Evolutionary conservation across 2,113 vertebrate species (phyloP), one percentile per base, ranked within the genome.

Genomic region (Promerops cafer): DNA sequence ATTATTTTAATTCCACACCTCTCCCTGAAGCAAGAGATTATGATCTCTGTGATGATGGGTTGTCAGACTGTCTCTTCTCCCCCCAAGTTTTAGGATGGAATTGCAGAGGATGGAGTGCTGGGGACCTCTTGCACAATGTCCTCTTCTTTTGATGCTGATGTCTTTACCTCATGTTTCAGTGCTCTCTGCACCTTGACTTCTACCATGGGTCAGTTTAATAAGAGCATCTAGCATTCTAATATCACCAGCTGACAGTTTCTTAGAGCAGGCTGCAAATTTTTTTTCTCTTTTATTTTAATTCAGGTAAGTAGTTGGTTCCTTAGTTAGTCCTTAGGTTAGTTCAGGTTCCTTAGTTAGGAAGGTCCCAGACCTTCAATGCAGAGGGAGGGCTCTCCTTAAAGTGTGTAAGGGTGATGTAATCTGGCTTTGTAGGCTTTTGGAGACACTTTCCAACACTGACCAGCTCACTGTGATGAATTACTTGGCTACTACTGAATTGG

Each of bases 111-210:
- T 6, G 12, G 27, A 7, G 23, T 53, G 16, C 72, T 72, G 59
- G 37, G 60, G 30, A 65, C 39, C 22, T 85, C 9, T 89, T 91
- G 44, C 20, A 59, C 33, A 47, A 14, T 56, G 31, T 79, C 37
- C 17, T 79, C 15, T 23, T 77, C 22, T 85, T 56, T 27, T 40
- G 26, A 65, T 88, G 37, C n/a, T 1, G 0, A 16, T 0, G 0
- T 72, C 23, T 74, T 86, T 2, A 2, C 50, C 40, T 90, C 10
- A 4, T 0, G 0, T 30, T 47, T 87, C 0, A 1, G 20, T 91
- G 37, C 15, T 88, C 13, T 83, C 69, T 92, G 49, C 13, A 52
- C 18, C 20, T 83, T 4, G 2, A 24, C 49, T 64, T 83, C 33
- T 57, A 2, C 69, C 65, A 8, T 3, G 1, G 13, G 33, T 71